Conservation (phyloP, 2,797 vertebrate genomes). For the Sebastes matsubarae region DNA sequence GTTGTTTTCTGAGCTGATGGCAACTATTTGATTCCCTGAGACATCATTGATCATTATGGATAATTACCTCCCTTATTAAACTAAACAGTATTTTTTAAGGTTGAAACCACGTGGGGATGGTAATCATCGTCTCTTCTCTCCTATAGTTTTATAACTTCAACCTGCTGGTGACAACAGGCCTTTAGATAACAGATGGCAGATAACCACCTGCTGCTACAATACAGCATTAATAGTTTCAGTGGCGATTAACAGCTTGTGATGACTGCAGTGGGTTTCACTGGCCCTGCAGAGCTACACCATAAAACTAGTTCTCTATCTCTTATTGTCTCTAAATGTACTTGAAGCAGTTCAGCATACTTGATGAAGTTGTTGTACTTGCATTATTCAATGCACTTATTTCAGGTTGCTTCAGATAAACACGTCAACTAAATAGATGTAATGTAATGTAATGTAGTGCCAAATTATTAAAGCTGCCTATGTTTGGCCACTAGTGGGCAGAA, state of each 20-base stretch:
- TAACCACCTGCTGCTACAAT: conserved; percentile 8
- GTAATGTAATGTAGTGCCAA: neutral
- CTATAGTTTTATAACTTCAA: neutral
- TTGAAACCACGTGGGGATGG: neutral
- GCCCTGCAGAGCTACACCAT: neutral
- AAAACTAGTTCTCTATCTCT: neutral
- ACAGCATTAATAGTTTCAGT: conserved; percentile 31
- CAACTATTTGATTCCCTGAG: neutral
- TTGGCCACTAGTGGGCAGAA: neutral
- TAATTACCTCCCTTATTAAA: too few relatives aligned
- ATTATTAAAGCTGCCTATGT: neutral
- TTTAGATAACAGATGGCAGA: conserved; percentile 29
- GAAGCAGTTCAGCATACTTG: neutral
- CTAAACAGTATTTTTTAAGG: too few relatives aligned
- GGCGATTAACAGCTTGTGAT: conserved; percentile 41
- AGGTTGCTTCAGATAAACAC: neutral
- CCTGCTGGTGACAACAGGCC: neutral
- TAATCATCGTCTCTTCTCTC: neutral
- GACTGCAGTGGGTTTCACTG: conserved; percentile 2
- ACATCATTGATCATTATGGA: neutral
- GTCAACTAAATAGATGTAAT: neutral
- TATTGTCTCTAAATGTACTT: neutral
- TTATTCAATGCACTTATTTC: neutral
- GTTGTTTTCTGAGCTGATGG: neutral
- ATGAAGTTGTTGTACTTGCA: neutral